Evolutionary conservation across 2,888 invertebrate genomes (phyloP).

Genomic region (Tetranychus truncatus): DNA sequence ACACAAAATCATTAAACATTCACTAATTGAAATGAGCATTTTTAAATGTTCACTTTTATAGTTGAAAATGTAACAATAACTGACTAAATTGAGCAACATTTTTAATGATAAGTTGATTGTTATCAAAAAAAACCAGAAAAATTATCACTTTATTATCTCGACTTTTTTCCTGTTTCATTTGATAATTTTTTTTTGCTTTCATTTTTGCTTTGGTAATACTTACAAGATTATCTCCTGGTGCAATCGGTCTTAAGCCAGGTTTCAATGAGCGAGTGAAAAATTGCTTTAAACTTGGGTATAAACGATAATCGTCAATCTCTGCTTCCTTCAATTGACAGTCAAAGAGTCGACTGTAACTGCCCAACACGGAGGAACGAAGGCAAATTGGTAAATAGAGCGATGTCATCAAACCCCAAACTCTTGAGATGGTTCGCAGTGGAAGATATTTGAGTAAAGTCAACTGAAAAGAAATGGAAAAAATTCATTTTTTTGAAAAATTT

Average conservation of each 20-base stretch:
- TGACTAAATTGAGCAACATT: too few species aligned
- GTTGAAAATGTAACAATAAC: neutral
- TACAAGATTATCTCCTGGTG: slow-evolving; percentile 31
- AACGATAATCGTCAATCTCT: slow-evolving; percentile 48
- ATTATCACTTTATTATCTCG: neutral
- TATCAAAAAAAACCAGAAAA: too few species aligned
- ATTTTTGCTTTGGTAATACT: neutral
- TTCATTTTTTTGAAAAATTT: too few species aligned
- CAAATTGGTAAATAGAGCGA: slow-evolving; percentile 51
- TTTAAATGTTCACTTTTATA: neutral
- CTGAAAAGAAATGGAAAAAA: neutral
- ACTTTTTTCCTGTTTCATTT: too few species aligned
- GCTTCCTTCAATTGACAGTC: slow-evolving; percentile 67
- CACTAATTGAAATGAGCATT: neutral
- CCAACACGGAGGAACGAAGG: slow-evolving; percentile 48
- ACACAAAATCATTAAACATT: slow-evolving; percentile 9
- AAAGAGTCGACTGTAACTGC: slow-evolving; percentile 23
- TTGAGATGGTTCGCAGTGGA: slow-evolving; percentile 63
- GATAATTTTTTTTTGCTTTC: neutral
- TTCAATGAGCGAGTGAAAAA: slow-evolving; percentile 70
- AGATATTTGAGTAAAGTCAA: slow-evolving; percentile 36
- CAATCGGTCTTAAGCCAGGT: slow-evolving; percentile 54
- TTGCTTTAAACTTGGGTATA: slow-evolving; percentile 63
- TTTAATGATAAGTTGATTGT: too few species aligned
- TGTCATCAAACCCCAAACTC: slow-evolving; percentile 74